Evolutionary conservation across 2,113 vertebrate genomes (phyloP).

Genomic region (Scartelaos histophorus): DNA sequence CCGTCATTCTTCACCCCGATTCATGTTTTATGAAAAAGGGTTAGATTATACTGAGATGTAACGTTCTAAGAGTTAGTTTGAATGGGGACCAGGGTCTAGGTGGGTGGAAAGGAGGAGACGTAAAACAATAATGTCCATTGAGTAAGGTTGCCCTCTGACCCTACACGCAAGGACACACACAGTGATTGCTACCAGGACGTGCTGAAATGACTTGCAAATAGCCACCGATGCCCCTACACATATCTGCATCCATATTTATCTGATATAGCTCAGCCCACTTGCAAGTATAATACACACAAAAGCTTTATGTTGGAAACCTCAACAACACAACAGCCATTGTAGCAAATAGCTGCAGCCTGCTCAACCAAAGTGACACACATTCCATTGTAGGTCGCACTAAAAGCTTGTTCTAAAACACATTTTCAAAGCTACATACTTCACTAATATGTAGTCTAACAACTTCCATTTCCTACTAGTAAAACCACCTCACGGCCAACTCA

Average conservation of each 20-base stretch:
- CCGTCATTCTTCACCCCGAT: not conserved
- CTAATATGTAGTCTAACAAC: constrained; percentile 12
- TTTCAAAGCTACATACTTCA: constrained; percentile 1
- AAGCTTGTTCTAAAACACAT: constrained; percentile 1
- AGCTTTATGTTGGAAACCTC: constrained; percentile 24
- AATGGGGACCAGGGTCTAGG: not conserved
- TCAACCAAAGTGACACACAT: constrained; percentile 47
- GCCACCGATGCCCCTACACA: constrained; percentile 43
- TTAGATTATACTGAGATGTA: not conserved
- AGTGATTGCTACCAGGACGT: not conserved
- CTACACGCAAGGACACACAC: constrained; percentile 12
- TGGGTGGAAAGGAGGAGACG: constrained; percentile 11
- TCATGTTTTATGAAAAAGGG: not conserved
- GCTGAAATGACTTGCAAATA: constrained; percentile 28
- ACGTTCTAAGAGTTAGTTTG: not conserved
- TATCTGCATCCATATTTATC: constrained; percentile 44
- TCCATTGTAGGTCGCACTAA: not conserved
- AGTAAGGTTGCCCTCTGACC: constrained; percentile 25
- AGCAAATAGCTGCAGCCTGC: constrained; percentile 6
- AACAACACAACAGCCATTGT: not conserved
- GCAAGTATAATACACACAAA: constrained; percentile 21
- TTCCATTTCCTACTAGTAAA: constrained; percentile 32
- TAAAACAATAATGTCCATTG: constrained; percentile 40
- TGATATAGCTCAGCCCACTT: constrained; percentile 39
- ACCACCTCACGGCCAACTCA: constrained; percentile 39